Percentiles rank a stretch among this genome's conserved stretches.
Conservation (phyloP, 2,797 vertebrate species). For the Oreonectes daqikongensis region DNA sequence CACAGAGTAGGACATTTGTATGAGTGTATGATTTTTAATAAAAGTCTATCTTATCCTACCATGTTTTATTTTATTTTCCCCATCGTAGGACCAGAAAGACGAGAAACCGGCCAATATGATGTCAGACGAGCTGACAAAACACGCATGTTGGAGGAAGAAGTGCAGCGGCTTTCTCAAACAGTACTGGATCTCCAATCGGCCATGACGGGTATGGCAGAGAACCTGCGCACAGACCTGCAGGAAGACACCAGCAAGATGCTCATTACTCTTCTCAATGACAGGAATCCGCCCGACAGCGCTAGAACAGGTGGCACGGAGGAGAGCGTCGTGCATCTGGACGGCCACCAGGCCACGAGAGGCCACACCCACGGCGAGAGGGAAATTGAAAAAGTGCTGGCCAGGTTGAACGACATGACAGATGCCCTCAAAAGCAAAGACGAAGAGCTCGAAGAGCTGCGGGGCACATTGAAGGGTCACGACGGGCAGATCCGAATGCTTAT, state of each 20-base stretch:
- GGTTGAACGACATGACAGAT: slow-evolving; percentile 83
- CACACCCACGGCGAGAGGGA: slow-evolving; percentile 70
- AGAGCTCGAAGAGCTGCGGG: slow-evolving; percentile 84
- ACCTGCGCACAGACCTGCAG: slow-evolving; percentile 83
- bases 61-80: slow-evolving; percentile 2
- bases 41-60: neutral
- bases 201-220: slow-evolving; percentile 81
- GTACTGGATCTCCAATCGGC: slow-evolving; percentile 89
- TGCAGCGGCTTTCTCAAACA: slow-evolving; percentile 89
- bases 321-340: slow-evolving; percentile 71
- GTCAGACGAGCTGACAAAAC: slow-evolving; percentile 79
- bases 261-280: slow-evolving; percentile 83
- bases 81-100: slow-evolving; percentile 70
- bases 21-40: neutral
- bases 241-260: slow-evolving; percentile 87
- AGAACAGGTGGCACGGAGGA: slow-evolving; percentile 73
- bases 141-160: slow-evolving; percentile 87
- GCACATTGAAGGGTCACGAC: slow-evolving; percentile 85
- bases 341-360: slow-evolving; percentile 73
- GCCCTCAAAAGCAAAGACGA: slow-evolving; percentile 85
- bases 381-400: slow-evolving; percentile 83
- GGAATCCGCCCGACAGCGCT: slow-evolving; percentile 72
- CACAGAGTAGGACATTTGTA: slow-evolving; percentile 68
- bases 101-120: slow-evolving; percentile 71
- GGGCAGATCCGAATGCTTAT: slow-evolving; percentile 89